These are phyloP conservation scores for Chionomys nivalis DNA, from an alignment of 2,113 vertebrate genomes.

Conservation along the genomic window DNA sequence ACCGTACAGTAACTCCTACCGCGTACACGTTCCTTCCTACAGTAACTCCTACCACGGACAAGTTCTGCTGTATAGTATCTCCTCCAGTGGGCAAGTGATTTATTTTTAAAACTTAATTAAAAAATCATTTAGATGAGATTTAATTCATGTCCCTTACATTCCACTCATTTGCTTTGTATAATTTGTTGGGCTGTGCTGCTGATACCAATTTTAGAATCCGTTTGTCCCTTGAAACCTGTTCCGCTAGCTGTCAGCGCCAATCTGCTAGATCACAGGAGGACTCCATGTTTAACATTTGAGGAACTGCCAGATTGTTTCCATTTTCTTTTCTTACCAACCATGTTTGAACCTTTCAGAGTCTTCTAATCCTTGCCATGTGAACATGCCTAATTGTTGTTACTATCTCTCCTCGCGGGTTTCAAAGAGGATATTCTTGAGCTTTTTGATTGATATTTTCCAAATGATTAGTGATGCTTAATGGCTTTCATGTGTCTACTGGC, in stretches of 20 bases:
- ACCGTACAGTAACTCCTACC: not conserved
- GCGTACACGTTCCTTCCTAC: not conserved
- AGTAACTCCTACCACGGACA: not conserved
- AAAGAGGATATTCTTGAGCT: not conserved
- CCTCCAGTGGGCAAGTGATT: not conserved
- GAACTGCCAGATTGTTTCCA: not conserved
- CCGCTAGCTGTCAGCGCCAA: not conserved
- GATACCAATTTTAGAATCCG: not conserved
- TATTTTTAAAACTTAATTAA: constrained; percentile 15
- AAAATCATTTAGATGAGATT: not conserved
- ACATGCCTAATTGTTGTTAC: not conserved
- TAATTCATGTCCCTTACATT: not conserved
- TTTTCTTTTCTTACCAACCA: not conserved
- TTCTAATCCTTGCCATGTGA: not conserved
- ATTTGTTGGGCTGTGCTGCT: not conserved
- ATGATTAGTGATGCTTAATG: not conserved
- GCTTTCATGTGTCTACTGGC: not conserved
- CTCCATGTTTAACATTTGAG: not conserved
- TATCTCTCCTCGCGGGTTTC: not conserved
- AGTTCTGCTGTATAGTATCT: not conserved
- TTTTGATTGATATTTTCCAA: not conserved
- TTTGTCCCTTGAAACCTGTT: constrained; percentile 1
- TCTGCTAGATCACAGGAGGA: not conserved
- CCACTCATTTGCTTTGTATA: constrained; percentile 3
- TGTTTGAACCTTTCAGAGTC: not conserved